Conservation (phyloP, 2,888 invertebrate genomes). For the Drosophila paracracens region DNA sequence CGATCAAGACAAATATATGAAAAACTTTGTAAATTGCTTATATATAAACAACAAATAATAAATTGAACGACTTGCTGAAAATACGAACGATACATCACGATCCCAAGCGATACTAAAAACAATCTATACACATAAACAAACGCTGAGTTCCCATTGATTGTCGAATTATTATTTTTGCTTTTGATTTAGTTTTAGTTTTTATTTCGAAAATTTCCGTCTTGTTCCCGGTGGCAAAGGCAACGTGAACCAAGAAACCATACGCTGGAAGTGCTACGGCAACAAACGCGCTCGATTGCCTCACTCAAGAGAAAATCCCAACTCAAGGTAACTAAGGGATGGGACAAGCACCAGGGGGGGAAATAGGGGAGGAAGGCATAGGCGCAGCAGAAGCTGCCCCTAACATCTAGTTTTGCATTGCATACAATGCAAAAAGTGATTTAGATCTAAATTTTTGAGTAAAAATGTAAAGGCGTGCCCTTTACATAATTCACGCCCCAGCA, state of each 20-base stretch:
- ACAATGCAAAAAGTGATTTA: neutral
- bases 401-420: neutral
- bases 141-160: constrained; percentile 10
- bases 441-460: neutral
- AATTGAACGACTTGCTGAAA: constrained; percentile 38
- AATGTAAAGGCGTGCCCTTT: neutral
- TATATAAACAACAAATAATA: constrained; percentile 38
- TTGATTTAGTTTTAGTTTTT: neutral
- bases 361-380: neutral
- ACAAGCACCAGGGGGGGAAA: neutral
- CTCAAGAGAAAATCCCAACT: constrained; percentile 85
- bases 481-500: neutral
- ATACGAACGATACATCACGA: constrained; percentile 31
- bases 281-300: constrained; percentile 94
- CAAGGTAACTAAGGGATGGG: constrained; percentile 78
- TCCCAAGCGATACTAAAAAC: constrained; percentile 41
- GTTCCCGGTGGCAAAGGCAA: constrained; percentile 10
- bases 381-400: neutral
- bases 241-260: constrained; percentile 32
- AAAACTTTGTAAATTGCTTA: constrained; percentile 40
- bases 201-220: constrained; percentile 1
- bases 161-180: constrained; percentile 17
- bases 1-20: constrained; percentile 44
- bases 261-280: constrained; percentile 93
- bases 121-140: constrained; percentile 2